Percentiles rank a stretch among this genome's conserved stretches.
These are phyloP conservation scores for Eulemur rufifrons DNA, from an alignment of 2,113 vertebrate species.

Conservation along the genomic window DNA sequence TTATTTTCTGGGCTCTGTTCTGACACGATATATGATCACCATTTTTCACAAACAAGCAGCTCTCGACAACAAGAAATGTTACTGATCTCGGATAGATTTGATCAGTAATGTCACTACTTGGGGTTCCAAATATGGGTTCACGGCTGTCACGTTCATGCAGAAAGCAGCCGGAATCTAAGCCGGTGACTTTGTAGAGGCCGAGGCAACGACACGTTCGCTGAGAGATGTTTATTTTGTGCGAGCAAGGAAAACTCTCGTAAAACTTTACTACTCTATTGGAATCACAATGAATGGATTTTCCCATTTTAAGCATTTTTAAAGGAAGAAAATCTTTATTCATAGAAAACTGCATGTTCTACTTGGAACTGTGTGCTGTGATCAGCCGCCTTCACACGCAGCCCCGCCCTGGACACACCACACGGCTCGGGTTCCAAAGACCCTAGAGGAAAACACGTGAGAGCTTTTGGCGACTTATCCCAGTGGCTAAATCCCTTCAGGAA, in stretches of 20 bases:
- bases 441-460: constrained; percentile 15
- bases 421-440: constrained; percentile 15
- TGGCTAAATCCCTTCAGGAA: constrained; percentile 41
- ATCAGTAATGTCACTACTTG: constrained; percentile 41
- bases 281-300: not conserved
- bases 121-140: constrained; percentile 65
- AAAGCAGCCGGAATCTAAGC: constrained; percentile 21
- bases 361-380: constrained; percentile 1
- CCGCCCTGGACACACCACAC: not conserved
- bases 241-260: not conserved
- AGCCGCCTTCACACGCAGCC: not conserved
- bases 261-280: not conserved
- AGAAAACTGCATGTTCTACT: constrained; percentile 18
- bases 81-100: constrained; percentile 51
- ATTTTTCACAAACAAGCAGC: constrained; percentile 31
- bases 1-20: constrained; percentile 35
- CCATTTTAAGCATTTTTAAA: constrained; percentile 25
- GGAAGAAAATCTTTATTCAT: not conserved
- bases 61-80: constrained; percentile 36
- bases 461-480: constrained; percentile 54
- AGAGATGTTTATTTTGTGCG: constrained; percentile 24
- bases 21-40: not conserved
- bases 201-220: not conserved
- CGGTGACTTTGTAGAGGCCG: constrained; percentile 25
- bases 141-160: not conserved